Evolutionary conservation across 2,888 invertebrate genomes (phyloP).

Genomic region (Ophraella communa): DNA sequence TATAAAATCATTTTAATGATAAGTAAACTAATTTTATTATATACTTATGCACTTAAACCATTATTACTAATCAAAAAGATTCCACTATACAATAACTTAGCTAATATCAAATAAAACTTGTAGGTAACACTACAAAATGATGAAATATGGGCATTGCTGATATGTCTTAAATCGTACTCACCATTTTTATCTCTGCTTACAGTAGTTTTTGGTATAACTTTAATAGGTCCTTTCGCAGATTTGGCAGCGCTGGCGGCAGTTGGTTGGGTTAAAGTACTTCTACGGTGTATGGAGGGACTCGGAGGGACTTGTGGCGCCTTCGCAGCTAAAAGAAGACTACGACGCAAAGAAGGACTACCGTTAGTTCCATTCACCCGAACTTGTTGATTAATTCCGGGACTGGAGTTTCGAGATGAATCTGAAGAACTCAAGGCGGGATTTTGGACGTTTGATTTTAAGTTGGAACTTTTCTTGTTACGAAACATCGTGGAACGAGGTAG

Average conservation of each 20-base stretch:
- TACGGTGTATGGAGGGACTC: constrained; percentile 62
- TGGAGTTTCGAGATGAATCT: constrained; percentile 74
- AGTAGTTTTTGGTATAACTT: constrained; percentile 34
- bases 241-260: constrained; percentile 68
- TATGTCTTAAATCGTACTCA: constrained; percentile 8
- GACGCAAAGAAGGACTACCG: constrained; percentile 60
- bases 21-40: too few relatives aligned
- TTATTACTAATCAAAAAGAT: too few relatives aligned
- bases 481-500: constrained; percentile 48
- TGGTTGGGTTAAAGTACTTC: constrained; percentile 63
- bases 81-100: too few relatives aligned
- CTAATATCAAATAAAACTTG: too few relatives aligned
- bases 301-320: constrained; percentile 60
- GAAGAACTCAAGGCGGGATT: constrained; percentile 48
- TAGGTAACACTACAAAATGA: too few relatives aligned
- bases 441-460: constrained; percentile 51
- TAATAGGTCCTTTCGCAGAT: constrained; percentile 53
- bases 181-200: constrained; percentile 1
- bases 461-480: constrained; percentile 54
- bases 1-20: neutral
- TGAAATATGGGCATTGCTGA: too few relatives aligned
- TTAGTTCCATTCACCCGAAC: constrained; percentile 42
- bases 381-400: constrained; percentile 63
- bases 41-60: too few relatives aligned
- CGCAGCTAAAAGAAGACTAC: constrained; percentile 63